Percentiles rank a stretch among this genome's conserved stretches.
Conservation (phyloP, 2,797 vertebrate species). For the Mormyrus hasselquistii region DNA sequence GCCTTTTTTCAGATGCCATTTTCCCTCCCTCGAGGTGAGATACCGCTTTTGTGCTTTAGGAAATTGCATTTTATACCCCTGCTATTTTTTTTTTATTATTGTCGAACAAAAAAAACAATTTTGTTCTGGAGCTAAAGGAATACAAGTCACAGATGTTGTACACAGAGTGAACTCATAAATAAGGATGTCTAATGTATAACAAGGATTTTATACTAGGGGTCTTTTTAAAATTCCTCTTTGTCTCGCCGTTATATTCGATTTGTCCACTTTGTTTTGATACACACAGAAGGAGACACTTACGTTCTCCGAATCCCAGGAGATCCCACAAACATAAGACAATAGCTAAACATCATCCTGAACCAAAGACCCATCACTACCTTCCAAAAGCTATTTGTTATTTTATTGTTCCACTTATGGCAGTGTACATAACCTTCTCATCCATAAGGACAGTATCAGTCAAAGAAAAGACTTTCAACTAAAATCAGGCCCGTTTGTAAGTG, state of each 20-base stretch:
- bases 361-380: background rate
- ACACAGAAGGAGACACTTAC: background rate
- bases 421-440: background rate
- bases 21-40: constrained; percentile 21
- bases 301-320: background rate
- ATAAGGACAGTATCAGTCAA: background rate
- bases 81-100: background rate
- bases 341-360: background rate
- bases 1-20: constrained; percentile 34
- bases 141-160: background rate
- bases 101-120: background rate
- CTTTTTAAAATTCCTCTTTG: background rate
- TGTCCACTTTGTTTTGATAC: background rate
- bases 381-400: background rate
- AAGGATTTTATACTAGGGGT: background rate
- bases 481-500: background rate
- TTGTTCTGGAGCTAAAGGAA: background rate
- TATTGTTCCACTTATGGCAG: background rate
- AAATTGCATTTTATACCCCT: constrained; percentile 23
- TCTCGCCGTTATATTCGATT: background rate
- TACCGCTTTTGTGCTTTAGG: constrained; percentile 35
- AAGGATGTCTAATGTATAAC: background rate
- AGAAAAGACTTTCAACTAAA: background rate
- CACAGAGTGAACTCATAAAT: background rate
- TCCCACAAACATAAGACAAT: background rate